Base-by-base conservation (phyloP, 2,888 invertebrate species). In the Eueremaeus valkanovi region DNA sequence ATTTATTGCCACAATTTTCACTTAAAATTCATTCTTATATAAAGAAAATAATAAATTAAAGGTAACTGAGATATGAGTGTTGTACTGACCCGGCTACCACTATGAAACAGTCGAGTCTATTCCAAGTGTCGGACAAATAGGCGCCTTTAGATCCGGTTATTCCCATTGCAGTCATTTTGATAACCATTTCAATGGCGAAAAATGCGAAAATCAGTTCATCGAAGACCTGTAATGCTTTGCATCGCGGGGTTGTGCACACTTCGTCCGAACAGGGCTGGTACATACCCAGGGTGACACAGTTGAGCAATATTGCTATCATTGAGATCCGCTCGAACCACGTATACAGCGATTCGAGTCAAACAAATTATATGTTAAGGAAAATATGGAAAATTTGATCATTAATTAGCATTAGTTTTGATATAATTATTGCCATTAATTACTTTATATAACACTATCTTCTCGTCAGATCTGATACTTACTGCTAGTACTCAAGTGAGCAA, bases 291-390 rank as follows among this genome's bases (percentile, higher is more conserved):
- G 99, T 99, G 80, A 99, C 88, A 87, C 99, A 99, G 88, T 99
- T 99, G 83, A 99, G 88, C 81, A 99, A 87, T 83, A 99, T 99
- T 79, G 98, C 96, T 85, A 94, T 87, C 93, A 99, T 99, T 82
- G 96, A 97, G 82, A 98, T 87, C 80, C 98, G 89, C 87, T 99
- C 99, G 87, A 99, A 99, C 98, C 98, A 99, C 85, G 92, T 94
- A 83, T 78, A 79, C 5, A 13, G n/a, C 3, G n/a, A 3, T 31
- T n/a, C 51, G 21, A 73, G 3, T 36, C 9, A 36, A 36, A 29
- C 0, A 51, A 21, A 29, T 13, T 29, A 16, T 21, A 61, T 6
- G 33, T 74, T 74, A 74, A 74, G 74, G 74, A 49, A 63, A 66
- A 63, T 74, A 45, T 73, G 6, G 24, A 2, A n/a, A 49, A n/a